These are phyloP conservation scores for Kradibia gibbosae DNA, from an alignment of 1,140 invertebrate species.

Conservation along the genomic window DNA sequence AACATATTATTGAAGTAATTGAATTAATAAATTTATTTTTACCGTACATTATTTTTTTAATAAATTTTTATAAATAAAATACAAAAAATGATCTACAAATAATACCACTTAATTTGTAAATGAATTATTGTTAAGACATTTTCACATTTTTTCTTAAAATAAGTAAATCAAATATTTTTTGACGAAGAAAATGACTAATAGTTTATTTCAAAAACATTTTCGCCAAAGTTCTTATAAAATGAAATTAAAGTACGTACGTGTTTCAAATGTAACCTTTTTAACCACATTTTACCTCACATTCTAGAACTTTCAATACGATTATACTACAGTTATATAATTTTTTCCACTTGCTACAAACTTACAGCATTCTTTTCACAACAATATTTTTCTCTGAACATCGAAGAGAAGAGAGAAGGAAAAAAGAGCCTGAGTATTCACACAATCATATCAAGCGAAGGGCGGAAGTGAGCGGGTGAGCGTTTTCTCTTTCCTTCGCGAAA, in stretches of 20 bases:
- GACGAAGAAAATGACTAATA: not conserved
- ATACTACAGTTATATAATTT: not conserved
- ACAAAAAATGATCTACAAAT: too few species aligned
- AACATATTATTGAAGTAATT: not conserved
- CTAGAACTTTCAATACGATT: not conserved
- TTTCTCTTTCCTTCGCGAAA: not conserved
- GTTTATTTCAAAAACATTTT: not conserved
- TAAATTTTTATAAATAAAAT: too few species aligned
- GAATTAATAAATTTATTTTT: not conserved
- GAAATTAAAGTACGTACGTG: not conserved
- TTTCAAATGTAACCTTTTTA: not conserved
- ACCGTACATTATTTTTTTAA: too few species aligned
- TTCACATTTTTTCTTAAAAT: not conserved
- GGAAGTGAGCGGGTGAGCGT: constrained; percentile 13
- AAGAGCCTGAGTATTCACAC: not conserved
- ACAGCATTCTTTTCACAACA: not conserved
- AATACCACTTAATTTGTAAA: too few species aligned
- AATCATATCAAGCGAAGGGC: constrained; percentile 37
- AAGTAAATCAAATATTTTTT: too few species aligned
- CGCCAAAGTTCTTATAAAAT: not conserved
- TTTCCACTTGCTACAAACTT: not conserved
- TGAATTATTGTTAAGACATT: too few species aligned
- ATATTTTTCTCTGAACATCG: not conserved
- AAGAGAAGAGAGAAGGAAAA: not conserved
- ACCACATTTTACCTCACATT: not conserved